A percentile compares a stretch with the other conserved stretches of the same genome.
Evolutionary conservation across 2,888 invertebrate genomes (phyloP).

Genomic region (Lithophane semibrunnea): DNA sequence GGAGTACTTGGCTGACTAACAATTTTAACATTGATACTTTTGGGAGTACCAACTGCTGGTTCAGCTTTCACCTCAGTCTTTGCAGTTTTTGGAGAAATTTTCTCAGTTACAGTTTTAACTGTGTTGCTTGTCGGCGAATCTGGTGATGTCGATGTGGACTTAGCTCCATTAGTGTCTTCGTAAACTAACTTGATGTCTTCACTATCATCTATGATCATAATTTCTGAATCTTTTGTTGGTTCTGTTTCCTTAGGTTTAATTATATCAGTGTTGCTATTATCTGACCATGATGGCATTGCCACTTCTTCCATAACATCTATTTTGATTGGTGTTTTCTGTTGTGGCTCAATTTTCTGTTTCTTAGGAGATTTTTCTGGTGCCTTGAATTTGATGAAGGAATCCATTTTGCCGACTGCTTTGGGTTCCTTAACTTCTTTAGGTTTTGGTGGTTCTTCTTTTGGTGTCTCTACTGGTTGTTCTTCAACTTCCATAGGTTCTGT

Average conservation of each 20-base stretch:
- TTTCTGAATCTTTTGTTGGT: conserved; percentile 57
- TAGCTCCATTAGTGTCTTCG: conserved; percentile 85
- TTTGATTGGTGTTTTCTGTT: conserved; percentile 84
- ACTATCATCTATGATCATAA: conserved; percentile 82
- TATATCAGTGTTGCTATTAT: conserved; percentile 85
- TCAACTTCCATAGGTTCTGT: conserved; percentile 79
- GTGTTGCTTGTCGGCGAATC: conserved; percentile 48
- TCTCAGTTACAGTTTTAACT: conserved; percentile 14
- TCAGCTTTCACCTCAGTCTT: conserved; percentile 57
- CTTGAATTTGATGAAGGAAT: conserved; percentile 85
- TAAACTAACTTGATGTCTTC: conserved; percentile 91
- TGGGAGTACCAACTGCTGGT: conserved; percentile 51
- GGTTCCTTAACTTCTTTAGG: conserved; percentile 59
- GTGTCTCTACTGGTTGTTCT: conserved; percentile 63
- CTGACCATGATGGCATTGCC: conserved; percentile 88
- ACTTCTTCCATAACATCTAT: conserved; percentile 84
- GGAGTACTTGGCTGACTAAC: conserved; percentile 50
- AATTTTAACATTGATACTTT: conserved; percentile 30
- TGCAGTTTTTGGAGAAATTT: conserved; percentile 40
- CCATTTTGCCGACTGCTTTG: conserved; percentile 75
- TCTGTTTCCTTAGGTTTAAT: conserved; percentile 74
- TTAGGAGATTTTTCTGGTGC: conserved; percentile 82
- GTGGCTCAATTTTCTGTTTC: conserved; percentile 71
- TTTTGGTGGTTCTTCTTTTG: conserved; percentile 66
- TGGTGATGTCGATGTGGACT: conserved; percentile 62